These are phyloP conservation scores for Anoncus sp. DNA, from an alignment of 2,888 invertebrate species.

Conservation along the genomic window DNA sequence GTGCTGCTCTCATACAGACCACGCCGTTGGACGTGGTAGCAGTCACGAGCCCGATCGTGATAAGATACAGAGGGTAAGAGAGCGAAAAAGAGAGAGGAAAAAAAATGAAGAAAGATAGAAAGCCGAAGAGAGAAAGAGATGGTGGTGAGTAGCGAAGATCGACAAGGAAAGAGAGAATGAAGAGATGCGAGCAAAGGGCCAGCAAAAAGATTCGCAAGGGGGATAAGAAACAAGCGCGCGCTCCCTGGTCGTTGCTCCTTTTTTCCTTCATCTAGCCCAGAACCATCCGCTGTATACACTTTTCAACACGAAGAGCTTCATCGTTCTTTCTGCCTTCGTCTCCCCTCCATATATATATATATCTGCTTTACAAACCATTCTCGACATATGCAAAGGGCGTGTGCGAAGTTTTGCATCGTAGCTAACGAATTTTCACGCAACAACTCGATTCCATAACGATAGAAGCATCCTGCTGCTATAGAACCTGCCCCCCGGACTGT, in stretches of 20 bases:
- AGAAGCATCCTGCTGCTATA: conserved; percentile 22
- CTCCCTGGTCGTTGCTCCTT: conserved; percentile 60
- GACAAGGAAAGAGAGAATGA: conserved; percentile 43
- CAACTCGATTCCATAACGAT: conserved; percentile 61
- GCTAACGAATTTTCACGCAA: conserved; percentile 61
- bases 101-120: neutral
- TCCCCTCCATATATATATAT: neutral
- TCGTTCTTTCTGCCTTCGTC: conserved; percentile 3
- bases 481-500: too few species aligned
- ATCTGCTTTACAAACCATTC: conserved; percentile 31
- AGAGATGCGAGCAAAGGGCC: conserved; percentile 69
- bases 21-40: conserved; percentile 15
- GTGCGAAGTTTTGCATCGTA: conserved; percentile 55
- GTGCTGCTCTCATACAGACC: neutral
- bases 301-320: conserved; percentile 19
- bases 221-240: conserved; percentile 69
- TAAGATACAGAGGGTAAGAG: conserved; percentile 41
- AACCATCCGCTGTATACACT: conserved; percentile 22
- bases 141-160: conserved; percentile 32
- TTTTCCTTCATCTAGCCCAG: conserved; percentile 46
- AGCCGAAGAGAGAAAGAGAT: neutral
- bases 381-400: conserved; percentile 68
- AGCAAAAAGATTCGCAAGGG: conserved; percentile 57
- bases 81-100: conserved; percentile 22
- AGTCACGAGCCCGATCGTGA: conserved; percentile 59